These are phyloP conservation scores for Gephyroberyx darwinii DNA, from an alignment of 2,797 vertebrate species.

Conservation along the genomic window DNA sequence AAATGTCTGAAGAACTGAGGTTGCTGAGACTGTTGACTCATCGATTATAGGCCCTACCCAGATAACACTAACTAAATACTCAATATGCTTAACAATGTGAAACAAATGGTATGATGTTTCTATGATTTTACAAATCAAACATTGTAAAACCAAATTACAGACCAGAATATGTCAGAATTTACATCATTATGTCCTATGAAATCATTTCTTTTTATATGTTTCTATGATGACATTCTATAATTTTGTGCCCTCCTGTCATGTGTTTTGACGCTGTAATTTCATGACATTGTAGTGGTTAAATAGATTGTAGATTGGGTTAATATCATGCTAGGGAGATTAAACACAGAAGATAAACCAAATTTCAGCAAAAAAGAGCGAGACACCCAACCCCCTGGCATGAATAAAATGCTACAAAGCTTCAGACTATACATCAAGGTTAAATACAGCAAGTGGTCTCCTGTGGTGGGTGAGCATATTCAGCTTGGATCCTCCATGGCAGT, in stretches of 20 bases:
- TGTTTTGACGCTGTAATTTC: background rate
- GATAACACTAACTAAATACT: conserved; percentile 1
- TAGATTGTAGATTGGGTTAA: conserved; percentile 32
- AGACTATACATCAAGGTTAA: conserved; percentile 42
- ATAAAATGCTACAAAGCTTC: conserved; percentile 25
- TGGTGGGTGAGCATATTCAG: conserved; percentile 39
- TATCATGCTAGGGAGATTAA: conserved; percentile 34
- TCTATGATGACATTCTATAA: background rate
- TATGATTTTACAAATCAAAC: conserved; percentile 3
- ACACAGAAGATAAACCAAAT: conserved; percentile 27
- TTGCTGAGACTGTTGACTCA: background rate
- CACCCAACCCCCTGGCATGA: conserved; percentile 7
- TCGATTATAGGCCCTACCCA: background rate
- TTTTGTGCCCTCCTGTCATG: background rate
- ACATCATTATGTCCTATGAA: background rate
- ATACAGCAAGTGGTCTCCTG: conserved; percentile 34
- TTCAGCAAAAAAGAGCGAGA: background rate
- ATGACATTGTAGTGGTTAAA: conserved; percentile 3
- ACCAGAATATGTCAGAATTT: background rate
- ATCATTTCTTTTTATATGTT: background rate
- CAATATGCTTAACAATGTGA: background rate
- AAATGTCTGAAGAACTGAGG: background rate
- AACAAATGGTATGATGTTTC: background rate
- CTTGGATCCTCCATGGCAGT: conserved; percentile 55
- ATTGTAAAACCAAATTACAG: conserved; percentile 21